Evolutionary conservation across 2,113 vertebrate species (phyloP), one percentile per base, ranked within the genome.

Genomic region (Dicrurus megarhynchus): DNA sequence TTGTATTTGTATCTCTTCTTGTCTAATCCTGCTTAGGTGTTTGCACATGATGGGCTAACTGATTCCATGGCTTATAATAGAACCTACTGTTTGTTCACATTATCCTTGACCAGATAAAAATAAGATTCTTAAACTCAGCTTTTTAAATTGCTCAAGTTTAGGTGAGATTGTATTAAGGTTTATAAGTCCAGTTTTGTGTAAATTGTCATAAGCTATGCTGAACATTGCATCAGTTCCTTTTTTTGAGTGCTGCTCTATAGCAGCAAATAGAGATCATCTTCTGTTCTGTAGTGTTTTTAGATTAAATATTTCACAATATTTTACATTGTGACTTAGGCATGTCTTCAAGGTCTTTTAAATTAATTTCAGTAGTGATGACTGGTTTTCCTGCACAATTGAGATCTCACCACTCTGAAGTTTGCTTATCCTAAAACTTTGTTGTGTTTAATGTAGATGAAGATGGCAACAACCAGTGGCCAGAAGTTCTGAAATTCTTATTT

Each of bases 381-480:
- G 18, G 9, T 47, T 96, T 52, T 52, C 30, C n/a, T 87, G 22
- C 24, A 10, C 28, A 41, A 1, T 5, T 92, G 71, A 67, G n/a
- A 74, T 49, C 44, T 77, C 56, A n/a, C 39, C 12, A 20, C 26
- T 76, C 23, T 50, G 26, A 78, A 49, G 10, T 80, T 84, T 67
- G 20, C 33, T 86, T 85, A 52, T 55, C 14, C 21, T 70, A 55
- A 65, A 91, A 71, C 22, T 65, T 85, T 21, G 2, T 89, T 95
- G 41, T 47, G 33, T 87, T 92, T 81, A 70, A 94, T 81, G 35
- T 87, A 99, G 99, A 99, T 96, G 99, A 99, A 53, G 99, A 99
- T 46, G 99, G 99, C 47, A 99, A 99, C 94, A 99, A 99, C 95
- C 99, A 99, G 93, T 99, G 99, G 99, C 99, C 99, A 37, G 99